Base-by-base conservation (phyloP, 1,140 invertebrate genomes). In the Prorops nasuta region DNA sequence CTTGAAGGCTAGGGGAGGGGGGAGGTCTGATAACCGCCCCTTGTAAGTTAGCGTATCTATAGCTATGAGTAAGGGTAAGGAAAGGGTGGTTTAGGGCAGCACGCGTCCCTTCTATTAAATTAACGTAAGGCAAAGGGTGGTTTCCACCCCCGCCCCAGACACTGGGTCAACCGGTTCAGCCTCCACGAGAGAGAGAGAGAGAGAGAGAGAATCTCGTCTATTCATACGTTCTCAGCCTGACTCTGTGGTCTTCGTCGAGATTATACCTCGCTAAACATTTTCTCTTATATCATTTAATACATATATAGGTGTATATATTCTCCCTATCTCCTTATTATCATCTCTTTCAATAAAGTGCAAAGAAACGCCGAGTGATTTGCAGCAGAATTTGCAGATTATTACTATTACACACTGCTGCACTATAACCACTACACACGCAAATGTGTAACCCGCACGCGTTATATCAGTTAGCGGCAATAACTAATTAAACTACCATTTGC, bases 31-130 rank as follows among this genome's bases (percentile, higher is more conserved):
- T 74, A 73, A 72, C 63, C 60, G 61, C 59, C 54, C 58, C 58
- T 62, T 62, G 70, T 72, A 70, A 71, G 57, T 70, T 65, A 60
- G 54, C 66, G 67, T 69, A 66, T 68, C 63, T 63, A 22, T 18
- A 56, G 57, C 55, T 52, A 60, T 31, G 54, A 51, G 59, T 57
- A 62, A 66, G 64, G 65, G 57, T 63, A 54, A 54, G 49, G 60
- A 63, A 57, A 56, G 67, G 65, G 50, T 58, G 63, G 65, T 65
- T 61, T 64, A 60, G 64, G 64, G 59, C 63, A 66, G 53, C 55
- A 63, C 58, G 62, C 65, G 66, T 73, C 66, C 64, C 66, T 72
- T 69, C 69, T 66, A 74, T 75, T 74, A 75, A 77, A 75, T 74
- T 71, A 76, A 69, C 60, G 64, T 63, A 64, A 69, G 61, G 64